Evolutionary conservation across 2,888 invertebrate genomes (phyloP).

Genomic region (Bhutanitis thaidina): DNA sequence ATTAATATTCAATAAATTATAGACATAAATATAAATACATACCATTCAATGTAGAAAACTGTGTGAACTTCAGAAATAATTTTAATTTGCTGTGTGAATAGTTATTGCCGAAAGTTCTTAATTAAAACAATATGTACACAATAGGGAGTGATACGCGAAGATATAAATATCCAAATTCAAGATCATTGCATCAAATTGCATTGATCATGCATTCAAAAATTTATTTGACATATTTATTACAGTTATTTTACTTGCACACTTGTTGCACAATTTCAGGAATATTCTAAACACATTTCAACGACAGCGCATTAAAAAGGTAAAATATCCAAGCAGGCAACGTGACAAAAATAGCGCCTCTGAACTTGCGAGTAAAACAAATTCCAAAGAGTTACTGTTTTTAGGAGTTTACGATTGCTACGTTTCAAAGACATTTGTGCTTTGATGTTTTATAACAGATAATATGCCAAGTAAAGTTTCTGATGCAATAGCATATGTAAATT

Average conservation of each 20-base stretch:
- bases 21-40: too few relatives aligned
- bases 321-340: not conserved
- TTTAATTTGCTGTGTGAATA: too few relatives aligned
- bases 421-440: slow-evolving; percentile 11
- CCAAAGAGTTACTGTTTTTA: slow-evolving; percentile 14
- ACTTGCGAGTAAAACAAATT: slow-evolving; percentile 6
- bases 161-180: not conserved
- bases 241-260: too few relatives aligned
- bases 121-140: too few relatives aligned
- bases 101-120: too few relatives aligned
- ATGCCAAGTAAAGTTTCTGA: not conserved
- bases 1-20: too few relatives aligned
- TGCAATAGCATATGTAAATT: not conserved
- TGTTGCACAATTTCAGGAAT: too few relatives aligned
- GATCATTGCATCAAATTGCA: too few relatives aligned
- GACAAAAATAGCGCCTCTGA: slow-evolving; percentile 15
- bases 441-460: slow-evolving; percentile 11
- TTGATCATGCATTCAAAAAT: not conserved
- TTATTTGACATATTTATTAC: not conserved
- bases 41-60: too few relatives aligned
- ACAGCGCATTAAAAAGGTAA: slow-evolving; percentile 10
- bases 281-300: too few relatives aligned
- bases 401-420: slow-evolving; percentile 11
- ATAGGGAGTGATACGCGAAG: too few relatives aligned
- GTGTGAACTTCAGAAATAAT: too few relatives aligned